Percentiles rank a stretch among this genome's conserved stretches.
Conservation (phyloP, 1,140 invertebrate species). For the Lethrus apterus region DNA sequence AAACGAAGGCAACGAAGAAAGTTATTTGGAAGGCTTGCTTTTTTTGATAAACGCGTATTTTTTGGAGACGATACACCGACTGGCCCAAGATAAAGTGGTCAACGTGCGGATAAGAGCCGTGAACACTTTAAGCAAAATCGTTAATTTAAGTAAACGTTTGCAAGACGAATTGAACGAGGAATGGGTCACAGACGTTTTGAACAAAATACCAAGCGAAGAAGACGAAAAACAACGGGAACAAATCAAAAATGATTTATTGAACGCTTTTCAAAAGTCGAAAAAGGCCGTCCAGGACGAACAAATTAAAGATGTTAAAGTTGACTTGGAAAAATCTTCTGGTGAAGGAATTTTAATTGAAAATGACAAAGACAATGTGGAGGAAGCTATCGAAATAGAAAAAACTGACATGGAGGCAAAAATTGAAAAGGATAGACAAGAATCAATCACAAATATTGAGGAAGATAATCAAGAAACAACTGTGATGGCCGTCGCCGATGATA, state of each 20-base stretch:
- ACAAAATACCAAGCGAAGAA: conserved; percentile 18
- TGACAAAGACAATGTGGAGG: background rate
- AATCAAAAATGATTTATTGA: conserved; percentile 15
- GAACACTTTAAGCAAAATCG: conserved; percentile 19
- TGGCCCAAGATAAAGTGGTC: conserved; percentile 21
- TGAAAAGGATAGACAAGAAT: too few species aligned
- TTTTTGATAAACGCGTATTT: conserved; percentile 23
- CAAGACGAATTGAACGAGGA: conserved; percentile 20
- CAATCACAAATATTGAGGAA: too few species aligned
- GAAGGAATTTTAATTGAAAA: too few species aligned
- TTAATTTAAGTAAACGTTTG: conserved; percentile 17
- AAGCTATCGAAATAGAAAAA: background rate
- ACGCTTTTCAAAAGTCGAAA: background rate
- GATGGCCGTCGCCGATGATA: too few species aligned
- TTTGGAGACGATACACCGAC: conserved; percentile 18
- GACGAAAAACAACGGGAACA: conserved; percentile 12
- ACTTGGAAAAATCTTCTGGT: background rate
- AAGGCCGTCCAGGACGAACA: background rate
- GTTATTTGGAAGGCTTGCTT: conserved; percentile 27
- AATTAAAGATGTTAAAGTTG: background rate
- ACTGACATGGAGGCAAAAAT: background rate
- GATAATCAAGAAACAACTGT: too few species aligned
- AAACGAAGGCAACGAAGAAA: conserved; percentile 5
- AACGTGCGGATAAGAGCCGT: conserved; percentile 24
- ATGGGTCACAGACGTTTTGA: conserved; percentile 19